phyloP scores from a whole-genome alignment of 2,888 invertebrate species.

The Drosophila anomalata region DNA sequence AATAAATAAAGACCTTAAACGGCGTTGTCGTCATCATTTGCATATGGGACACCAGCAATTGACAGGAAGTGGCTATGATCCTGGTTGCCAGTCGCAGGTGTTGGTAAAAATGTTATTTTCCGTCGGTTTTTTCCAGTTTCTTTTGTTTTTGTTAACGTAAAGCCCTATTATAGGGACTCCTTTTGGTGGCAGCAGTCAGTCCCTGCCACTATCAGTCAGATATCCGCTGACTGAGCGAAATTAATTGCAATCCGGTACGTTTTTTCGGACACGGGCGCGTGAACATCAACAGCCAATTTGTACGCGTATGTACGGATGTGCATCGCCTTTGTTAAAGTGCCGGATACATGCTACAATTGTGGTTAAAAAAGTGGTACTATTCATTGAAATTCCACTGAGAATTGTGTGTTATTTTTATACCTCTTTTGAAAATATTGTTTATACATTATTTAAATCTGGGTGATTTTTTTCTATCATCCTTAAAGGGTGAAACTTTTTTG shows the following conservation, averaged over 20 bases:
- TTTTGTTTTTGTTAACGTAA: constrained; percentile 2
- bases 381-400: not conserved
- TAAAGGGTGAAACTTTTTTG: no score
- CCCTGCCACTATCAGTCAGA: constrained; percentile 29
- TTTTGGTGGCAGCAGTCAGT: constrained; percentile 15
- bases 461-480: no score
- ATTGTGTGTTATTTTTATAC: no score
- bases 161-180: constrained; percentile 18
- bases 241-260: constrained; percentile 78
- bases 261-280: constrained; percentile 61
- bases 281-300: constrained; percentile 63
- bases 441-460: no score
- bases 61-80: constrained; percentile 23
- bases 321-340: constrained; percentile 23
- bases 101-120: constrained; percentile 4
- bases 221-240: constrained; percentile 72
- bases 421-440: no score
- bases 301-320: constrained; percentile 14
- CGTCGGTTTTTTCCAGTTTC: not conserved
- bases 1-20: constrained; percentile 35
- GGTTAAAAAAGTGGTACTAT: not conserved
- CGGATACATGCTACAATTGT: not conserved
- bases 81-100: constrained; percentile 15
- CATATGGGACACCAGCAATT: constrained; percentile 59
- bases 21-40: constrained; percentile 57